phyloP scores from a whole-genome alignment of 2,797 vertebrate species.

The Notamacropus eugenii region DNA sequence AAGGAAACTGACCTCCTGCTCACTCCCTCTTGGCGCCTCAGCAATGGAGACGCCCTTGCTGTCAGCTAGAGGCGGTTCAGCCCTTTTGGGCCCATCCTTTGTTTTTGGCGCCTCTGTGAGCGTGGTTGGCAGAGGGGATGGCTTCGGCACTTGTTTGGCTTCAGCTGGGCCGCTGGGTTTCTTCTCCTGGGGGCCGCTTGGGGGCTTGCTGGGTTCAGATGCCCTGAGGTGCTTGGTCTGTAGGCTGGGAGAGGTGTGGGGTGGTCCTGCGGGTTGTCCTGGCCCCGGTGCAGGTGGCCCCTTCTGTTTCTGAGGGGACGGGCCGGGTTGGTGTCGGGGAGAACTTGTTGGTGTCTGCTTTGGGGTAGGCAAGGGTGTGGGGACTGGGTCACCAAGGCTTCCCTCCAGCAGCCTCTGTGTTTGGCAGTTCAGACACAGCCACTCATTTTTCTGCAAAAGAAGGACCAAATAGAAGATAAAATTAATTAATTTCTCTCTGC shows the following conservation, averaged over 20 bases:
- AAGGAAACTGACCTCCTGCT: constrained; percentile 92
- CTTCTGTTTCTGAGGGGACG: constrained; percentile 86
- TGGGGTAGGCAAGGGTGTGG: constrained; percentile 87
- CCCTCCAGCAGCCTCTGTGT: constrained; percentile 97
- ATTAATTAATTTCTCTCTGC: constrained; percentile 26
- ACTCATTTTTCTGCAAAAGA: constrained; percentile 95
- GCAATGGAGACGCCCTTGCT: constrained; percentile 83
- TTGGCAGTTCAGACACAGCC: constrained; percentile 99
- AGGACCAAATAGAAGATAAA: not conserved
- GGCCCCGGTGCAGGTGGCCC: constrained; percentile 81
- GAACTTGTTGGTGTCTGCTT: constrained; percentile 89
- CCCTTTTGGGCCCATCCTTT: constrained; percentile 77
- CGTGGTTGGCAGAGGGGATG: constrained; percentile 85
- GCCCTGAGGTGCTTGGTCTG: constrained; percentile 88
- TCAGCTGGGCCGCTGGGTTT: constrained; percentile 74
- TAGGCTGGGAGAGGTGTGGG: constrained; percentile 85
- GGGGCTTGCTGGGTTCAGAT: constrained; percentile 86
- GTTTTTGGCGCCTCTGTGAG: constrained; percentile 82
- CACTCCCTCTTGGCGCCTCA: constrained; percentile 89
- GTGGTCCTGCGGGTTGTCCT: constrained; percentile 72
- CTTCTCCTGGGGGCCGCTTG: constrained; percentile 82
- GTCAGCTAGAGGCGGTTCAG: constrained; percentile 87
- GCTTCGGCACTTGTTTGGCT: constrained; percentile 80
- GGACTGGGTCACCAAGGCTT: constrained; percentile 91
- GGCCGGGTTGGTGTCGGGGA: constrained; percentile 85